Evolutionary conservation across 1,140 invertebrate species (phyloP).

Genomic region (Neodiprion virginianus): DNA sequence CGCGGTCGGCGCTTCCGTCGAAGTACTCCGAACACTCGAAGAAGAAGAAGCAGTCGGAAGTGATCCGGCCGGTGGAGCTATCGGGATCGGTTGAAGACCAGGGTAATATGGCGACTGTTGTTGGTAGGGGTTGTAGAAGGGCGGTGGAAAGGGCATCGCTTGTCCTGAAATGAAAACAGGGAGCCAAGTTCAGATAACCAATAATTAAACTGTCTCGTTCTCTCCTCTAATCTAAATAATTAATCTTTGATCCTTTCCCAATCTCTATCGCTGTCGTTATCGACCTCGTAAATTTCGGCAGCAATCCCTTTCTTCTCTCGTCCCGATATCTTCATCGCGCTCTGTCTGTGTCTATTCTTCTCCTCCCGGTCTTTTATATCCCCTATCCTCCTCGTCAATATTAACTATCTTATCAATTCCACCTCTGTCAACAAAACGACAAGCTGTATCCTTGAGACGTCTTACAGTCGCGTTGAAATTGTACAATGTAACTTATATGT

Average conservation of each 20-base stretch:
- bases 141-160: neutral
- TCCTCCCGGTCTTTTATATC: too few relatives aligned
- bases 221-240: slow-evolving; percentile 2
- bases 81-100: neutral
- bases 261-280: neutral
- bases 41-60: neutral
- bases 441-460: too few relatives aligned
- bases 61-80: neutral
- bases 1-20: neutral
- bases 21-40: neutral
- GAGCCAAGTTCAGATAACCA: neutral
- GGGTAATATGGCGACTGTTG: neutral
- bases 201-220: slow-evolving; percentile 7
- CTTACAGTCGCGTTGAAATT: too few relatives aligned
- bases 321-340: too few relatives aligned
- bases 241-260: neutral
- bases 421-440: too few relatives aligned
- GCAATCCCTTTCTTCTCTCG: too few relatives aligned
- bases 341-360: too few relatives aligned
- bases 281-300: neutral
- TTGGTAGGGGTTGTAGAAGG: neutral
- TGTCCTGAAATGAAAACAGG: neutral
- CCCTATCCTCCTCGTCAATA: too few relatives aligned
- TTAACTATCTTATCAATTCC: too few relatives aligned
- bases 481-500: too few relatives aligned